Conservation (phyloP, 2,797 vertebrate species). For the Micropoecilia bifurca region DNA sequence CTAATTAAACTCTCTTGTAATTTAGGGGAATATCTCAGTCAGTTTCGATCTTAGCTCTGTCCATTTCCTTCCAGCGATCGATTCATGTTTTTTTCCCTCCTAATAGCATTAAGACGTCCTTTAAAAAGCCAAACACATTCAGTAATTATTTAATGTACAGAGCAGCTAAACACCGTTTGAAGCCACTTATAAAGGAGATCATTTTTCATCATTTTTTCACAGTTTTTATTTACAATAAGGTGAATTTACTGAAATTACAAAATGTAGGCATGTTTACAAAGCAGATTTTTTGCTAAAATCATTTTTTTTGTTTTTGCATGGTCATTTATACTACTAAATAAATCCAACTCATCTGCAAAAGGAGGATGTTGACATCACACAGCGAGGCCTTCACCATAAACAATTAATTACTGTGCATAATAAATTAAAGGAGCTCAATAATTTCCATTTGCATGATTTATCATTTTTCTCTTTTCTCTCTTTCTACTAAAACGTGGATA, state of each 20-base stretch:
- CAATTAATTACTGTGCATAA: too few species aligned
- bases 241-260: neutral
- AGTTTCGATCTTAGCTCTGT: slow-evolving; percentile 51
- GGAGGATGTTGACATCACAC: too few species aligned
- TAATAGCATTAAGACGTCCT: slow-evolving; percentile 6
- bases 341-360: too few species aligned
- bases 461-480: too few species aligned
- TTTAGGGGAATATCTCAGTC: slow-evolving; percentile 43
- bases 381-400: too few species aligned
- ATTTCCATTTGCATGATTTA: too few species aligned
- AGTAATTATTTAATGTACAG: slow-evolving; percentile 3
- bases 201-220: too few species aligned
- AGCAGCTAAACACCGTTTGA: slow-evolving; percentile 5
- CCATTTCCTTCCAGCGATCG: slow-evolving; percentile 41
- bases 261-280: neutral
- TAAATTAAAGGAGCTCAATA: too few species aligned
- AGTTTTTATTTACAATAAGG: neutral
- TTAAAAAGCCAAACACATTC: neutral
- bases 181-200: slow-evolving; percentile 23
- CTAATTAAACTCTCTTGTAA: slow-evolving; percentile 61
- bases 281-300: too few species aligned
- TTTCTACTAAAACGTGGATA: too few species aligned
- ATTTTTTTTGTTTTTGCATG: too few species aligned
- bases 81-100: slow-evolving; percentile 25
- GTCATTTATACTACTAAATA: too few species aligned